A percentile compares a stretch with the other conserved stretches of the same genome.
phyloP scores from a whole-genome alignment of 2,888 invertebrate genomes.

The Plagodis pulveraria region DNA sequence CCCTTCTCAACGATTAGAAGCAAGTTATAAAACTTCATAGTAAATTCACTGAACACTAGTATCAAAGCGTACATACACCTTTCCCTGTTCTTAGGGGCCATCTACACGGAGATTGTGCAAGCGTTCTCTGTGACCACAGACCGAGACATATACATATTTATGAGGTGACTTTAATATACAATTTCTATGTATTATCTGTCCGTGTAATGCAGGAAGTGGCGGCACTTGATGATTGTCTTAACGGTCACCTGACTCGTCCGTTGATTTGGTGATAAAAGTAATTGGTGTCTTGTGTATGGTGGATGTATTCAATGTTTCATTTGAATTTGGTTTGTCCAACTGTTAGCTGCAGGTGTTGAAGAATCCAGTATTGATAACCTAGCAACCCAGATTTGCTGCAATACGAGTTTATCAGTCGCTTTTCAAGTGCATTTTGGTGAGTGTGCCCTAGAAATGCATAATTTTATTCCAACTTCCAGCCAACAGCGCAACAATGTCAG shows the following conservation, averaged over 20 bases:
- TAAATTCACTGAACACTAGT: too few species aligned
- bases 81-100: conserved; percentile 57
- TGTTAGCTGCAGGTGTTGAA: too few species aligned
- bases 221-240: conserved; percentile 75
- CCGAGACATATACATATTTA: conserved; percentile 84
- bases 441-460: too few species aligned
- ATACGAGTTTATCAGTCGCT: too few species aligned
- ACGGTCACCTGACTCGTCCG: conserved; percentile 68
- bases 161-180: conserved; percentile 83
- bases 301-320: conserved; percentile 1
- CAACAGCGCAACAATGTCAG: too few species aligned
- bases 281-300: conserved; percentile 50
- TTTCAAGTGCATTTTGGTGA: too few species aligned
- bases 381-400: too few species aligned
- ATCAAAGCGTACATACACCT: conserved; percentile 24
- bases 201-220: conserved; percentile 80
- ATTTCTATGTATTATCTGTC: conserved; percentile 84
- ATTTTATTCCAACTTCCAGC: too few species aligned
- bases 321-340: conserved; percentile 4
- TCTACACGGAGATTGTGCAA: conserved; percentile 79
- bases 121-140: conserved; percentile 76
- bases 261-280: conserved; percentile 54
- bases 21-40: too few species aligned
- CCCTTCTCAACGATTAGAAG: too few species aligned
- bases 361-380: too few species aligned